phyloP scores from a whole-genome alignment of 92 coral and sea anemone genomes.

The Epizoanthus illoricatus region DNA sequence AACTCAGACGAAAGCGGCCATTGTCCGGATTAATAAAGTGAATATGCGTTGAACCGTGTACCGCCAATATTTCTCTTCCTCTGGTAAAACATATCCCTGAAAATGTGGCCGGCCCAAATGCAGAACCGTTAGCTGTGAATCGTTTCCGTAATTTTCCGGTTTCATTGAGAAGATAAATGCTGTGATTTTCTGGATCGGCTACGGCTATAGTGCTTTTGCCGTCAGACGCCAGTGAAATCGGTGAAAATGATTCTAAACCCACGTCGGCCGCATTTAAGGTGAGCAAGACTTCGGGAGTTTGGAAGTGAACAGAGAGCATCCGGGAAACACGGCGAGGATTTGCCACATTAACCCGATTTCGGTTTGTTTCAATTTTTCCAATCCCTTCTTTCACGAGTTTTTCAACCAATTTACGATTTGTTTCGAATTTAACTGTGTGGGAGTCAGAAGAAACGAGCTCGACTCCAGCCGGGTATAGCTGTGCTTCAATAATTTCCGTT shows the following conservation, averaged over 20 bases:
- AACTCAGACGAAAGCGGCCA: slow-evolving; percentile 78
- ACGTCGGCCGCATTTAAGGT: slow-evolving; percentile 58
- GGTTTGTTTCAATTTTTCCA: slow-evolving; percentile 46
- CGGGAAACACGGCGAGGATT: slow-evolving; percentile 37
- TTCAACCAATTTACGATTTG: slow-evolving; percentile 61
- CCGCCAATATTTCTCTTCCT: slow-evolving; percentile 65
- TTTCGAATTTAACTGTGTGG: slow-evolving; percentile 60
- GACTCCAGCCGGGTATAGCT: slow-evolving; percentile 46
- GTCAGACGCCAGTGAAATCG: slow-evolving; percentile 82
- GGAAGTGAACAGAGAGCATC: slow-evolving; percentile 49
- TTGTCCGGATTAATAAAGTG: slow-evolving; percentile 66
- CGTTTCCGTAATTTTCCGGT: slow-evolving; percentile 62
- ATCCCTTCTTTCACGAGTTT: slow-evolving; percentile 59
- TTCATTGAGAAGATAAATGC: slow-evolving; percentile 65
- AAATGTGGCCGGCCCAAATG: slow-evolving; percentile 67
- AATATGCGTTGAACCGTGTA: slow-evolving; percentile 75
- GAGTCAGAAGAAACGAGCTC: slow-evolving; percentile 60
- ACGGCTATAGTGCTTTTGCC: slow-evolving; percentile 65
- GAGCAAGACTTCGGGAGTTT: slow-evolving; percentile 50
- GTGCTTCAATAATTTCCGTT: slow-evolving; percentile 49
- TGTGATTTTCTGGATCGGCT: slow-evolving; percentile 83
- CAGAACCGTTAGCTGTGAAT: slow-evolving; percentile 56
- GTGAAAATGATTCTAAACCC: slow-evolving; percentile 78
- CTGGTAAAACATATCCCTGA: slow-evolving; percentile 81
- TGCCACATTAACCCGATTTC: neutral